These are phyloP conservation scores for Chymomyza caudatula DNA, from an alignment of 2,888 invertebrate species.

Conservation along the genomic window DNA sequence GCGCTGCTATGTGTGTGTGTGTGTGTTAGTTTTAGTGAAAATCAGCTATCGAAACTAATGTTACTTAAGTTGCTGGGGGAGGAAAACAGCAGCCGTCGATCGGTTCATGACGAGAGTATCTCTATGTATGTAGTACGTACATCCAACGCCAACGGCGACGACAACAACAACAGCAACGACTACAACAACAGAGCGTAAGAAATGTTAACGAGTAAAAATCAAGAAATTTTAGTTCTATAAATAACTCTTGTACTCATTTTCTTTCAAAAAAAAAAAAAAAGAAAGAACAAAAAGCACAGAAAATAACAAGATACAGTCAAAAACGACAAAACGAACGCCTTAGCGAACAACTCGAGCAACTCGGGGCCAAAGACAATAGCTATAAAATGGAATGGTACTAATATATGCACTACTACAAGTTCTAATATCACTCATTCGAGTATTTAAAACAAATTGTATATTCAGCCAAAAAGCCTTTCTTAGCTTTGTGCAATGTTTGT, in stretches of 20 bases:
- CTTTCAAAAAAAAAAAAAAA: slow-evolving; percentile 51
- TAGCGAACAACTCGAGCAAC: slow-evolving; percentile 1
- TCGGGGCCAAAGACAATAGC: slow-evolving; percentile 62
- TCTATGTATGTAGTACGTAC: neutral
- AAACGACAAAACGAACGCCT: slow-evolving; percentile 19
- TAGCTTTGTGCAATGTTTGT: too few species aligned
- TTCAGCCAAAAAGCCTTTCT: too few species aligned
- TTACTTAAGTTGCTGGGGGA: slow-evolving; percentile 50
- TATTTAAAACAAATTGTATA: too few species aligned
- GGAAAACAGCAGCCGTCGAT: slow-evolving; percentile 21
- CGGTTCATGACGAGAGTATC: neutral
- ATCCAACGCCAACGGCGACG: slow-evolving; percentile 18
- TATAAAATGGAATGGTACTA: slow-evolving; percentile 59
- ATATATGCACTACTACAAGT: slow-evolving; percentile 26
- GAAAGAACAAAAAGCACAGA: slow-evolving; percentile 26
- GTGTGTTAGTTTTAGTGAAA: slow-evolving; percentile 10
- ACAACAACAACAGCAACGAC: slow-evolving; percentile 40
- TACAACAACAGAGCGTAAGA: slow-evolving; percentile 59
- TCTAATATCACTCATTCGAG: too few species aligned
- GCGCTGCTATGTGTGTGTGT: slow-evolving; percentile 20
- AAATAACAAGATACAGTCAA: slow-evolving; percentile 38
- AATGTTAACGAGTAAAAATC: slow-evolving; percentile 71
- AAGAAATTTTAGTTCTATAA: slow-evolving; percentile 69
- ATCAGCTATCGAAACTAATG: slow-evolving; percentile 51
- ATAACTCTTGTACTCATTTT: slow-evolving; percentile 71